Percentiles rank a stretch among this genome's conserved stretches.
Conservation (phyloP, 2,888 invertebrate species). For the Gari tellinella region DNA sequence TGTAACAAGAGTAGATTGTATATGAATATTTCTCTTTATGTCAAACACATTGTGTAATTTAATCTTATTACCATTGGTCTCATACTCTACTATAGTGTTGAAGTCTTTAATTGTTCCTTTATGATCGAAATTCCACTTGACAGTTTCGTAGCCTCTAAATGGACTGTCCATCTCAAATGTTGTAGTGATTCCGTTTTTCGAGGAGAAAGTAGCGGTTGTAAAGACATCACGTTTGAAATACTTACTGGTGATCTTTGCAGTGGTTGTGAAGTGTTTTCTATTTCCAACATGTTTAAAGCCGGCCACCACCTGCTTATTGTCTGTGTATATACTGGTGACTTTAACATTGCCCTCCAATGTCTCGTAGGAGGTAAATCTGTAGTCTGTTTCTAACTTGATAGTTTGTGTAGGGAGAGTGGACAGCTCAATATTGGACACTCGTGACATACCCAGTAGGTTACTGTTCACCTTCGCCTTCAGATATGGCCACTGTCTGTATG, state of each 20-base stretch:
- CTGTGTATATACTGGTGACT: conserved; percentile 60
- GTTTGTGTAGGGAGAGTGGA: conserved; percentile 68
- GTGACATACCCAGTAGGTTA: conserved; percentile 48
- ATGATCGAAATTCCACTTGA: conserved; percentile 57
- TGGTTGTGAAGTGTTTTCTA: conserved; percentile 49
- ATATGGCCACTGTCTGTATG: conserved; percentile 58
- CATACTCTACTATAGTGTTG: conserved; percentile 60
- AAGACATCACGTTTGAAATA: conserved; percentile 42
- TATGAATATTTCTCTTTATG: conserved; percentile 39
- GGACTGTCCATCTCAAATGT: conserved; percentile 61
- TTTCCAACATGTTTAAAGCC: conserved; percentile 61
- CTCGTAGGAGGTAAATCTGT: conserved; percentile 51
- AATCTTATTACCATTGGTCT: conserved; percentile 62
- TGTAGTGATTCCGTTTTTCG: conserved; percentile 34
- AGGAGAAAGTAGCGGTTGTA: conserved; percentile 44
- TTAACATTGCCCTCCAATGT: conserved; percentile 59
- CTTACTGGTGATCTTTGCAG: conserved; percentile 58
- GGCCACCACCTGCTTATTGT: conserved; percentile 49
- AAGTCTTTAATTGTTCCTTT: conserved; percentile 56
- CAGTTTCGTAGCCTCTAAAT: conserved; percentile 63
- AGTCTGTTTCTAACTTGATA: conserved; percentile 52
- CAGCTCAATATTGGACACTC: conserved; percentile 47
- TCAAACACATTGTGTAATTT: conserved; percentile 53
- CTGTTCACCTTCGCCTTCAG: conserved; percentile 60
- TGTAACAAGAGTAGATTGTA: conserved; percentile 54